Conservation (phyloP, 1,140 invertebrate genomes). For the Zaprionus lachaisei region DNA sequence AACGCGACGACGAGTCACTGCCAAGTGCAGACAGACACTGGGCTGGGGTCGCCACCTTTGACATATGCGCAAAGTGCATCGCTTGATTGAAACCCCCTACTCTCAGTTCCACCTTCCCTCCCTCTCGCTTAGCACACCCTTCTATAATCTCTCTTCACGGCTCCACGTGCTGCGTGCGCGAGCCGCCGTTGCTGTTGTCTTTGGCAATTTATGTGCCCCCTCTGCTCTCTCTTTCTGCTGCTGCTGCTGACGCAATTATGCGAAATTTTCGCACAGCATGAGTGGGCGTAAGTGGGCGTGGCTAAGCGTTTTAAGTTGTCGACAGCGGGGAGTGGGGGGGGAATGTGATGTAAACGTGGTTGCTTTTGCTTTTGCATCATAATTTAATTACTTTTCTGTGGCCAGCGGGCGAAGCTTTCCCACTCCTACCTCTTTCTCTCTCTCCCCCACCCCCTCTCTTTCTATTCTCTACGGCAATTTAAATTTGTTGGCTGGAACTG, state of each 20-base stretch:
- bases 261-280: slow-evolving; percentile 79
- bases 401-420: slow-evolving; percentile 43
- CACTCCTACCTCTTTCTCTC: not conserved
- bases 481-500: slow-evolving; percentile 60
- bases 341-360: not conserved
- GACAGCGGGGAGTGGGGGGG: not conserved
- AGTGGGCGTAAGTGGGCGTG: slow-evolving; percentile 51
- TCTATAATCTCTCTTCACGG: slow-evolving; percentile 16
- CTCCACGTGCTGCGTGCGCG: slow-evolving; percentile 28
- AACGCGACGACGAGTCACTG: slow-evolving; percentile 61
- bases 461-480: slow-evolving; percentile 49
- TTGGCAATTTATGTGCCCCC: slow-evolving; percentile 77
- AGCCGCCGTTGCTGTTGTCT: slow-evolving; percentile 60
- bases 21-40: slow-evolving; percentile 47
- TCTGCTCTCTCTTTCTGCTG: no score
- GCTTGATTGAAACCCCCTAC: slow-evolving; percentile 57
- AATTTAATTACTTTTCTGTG: slow-evolving; percentile 83
- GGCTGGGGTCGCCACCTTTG: slow-evolving; percentile 34
- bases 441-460: not conserved
- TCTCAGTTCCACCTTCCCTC: not conserved
- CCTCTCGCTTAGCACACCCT: not conserved
- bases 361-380: slow-evolving; percentile 58
- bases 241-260: slow-evolving; percentile 73
- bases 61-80: slow-evolving; percentile 76
- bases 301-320: slow-evolving; percentile 70